phyloP scores from a whole-genome alignment of 2,113 vertebrate genomes.

The Bambusicola thoracicus region DNA sequence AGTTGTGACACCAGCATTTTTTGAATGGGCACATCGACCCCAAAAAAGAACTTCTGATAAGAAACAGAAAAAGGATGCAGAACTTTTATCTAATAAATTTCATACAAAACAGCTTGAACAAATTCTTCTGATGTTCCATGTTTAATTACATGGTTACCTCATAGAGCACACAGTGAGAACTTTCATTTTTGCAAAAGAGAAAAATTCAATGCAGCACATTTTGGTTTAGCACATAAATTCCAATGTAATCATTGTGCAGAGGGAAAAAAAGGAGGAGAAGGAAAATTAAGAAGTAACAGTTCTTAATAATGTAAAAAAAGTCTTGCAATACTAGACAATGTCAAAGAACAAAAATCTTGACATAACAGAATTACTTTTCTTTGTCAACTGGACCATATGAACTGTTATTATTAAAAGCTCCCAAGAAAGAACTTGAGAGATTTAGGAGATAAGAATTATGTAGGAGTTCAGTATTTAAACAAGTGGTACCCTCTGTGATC shows the following conservation, averaged over 20 bases:
- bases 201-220: background rate
- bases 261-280: background rate
- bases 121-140: background rate
- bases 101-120: background rate
- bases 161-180: background rate
- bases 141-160: slow-evolving; percentile 41
- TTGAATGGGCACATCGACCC: background rate
- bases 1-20: background rate
- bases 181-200: background rate
- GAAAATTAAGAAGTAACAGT: background rate
- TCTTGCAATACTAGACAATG: background rate
- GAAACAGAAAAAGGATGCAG: rapidly evolving
- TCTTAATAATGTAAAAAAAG: background rate
- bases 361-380: background rate
- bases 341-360: background rate
- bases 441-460: background rate
- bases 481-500: background rate
- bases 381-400: background rate
- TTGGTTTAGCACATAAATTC: background rate
- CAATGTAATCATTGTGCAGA: background rate
- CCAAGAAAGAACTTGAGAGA: background rate
- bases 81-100: background rate
- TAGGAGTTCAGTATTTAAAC: background rate
- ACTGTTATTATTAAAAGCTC: background rate
- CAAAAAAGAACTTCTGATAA: background rate